These are phyloP conservation scores for Tipula helvola DNA, from an alignment of 2,888 invertebrate genomes.

Conservation along the genomic window DNA sequence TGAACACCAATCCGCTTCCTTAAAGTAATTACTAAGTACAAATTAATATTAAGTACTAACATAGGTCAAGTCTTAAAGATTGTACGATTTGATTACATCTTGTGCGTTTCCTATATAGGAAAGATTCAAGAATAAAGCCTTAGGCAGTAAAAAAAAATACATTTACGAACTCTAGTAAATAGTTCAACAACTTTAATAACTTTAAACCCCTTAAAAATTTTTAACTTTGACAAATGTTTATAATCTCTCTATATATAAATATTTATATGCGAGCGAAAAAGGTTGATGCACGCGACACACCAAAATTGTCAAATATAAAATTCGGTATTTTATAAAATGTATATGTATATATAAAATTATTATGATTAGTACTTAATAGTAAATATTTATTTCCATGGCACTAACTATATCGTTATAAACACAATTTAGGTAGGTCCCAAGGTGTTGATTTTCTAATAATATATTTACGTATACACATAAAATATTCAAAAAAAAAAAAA, in stretches of 20 bases:
- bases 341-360: background rate
- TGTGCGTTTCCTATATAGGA: no score
- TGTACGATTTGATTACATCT: no score
- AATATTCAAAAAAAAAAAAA: background rate
- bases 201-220: background rate
- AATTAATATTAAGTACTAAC: no score
- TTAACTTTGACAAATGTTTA: background rate
- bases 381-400: background rate
- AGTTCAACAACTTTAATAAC: background rate
- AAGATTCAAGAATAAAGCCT: no score
- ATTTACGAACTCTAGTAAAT: background rate
- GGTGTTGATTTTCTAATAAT: background rate
- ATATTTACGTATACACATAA: background rate
- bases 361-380: background rate
- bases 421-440: background rate
- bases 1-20: no score
- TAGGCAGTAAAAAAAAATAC: no score
- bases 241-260: no score
- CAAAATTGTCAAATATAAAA: background rate
- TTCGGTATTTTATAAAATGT: no score
- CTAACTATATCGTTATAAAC: background rate
- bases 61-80: no score
- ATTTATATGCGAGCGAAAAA: background rate
- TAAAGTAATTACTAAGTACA: no score
- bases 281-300: background rate